phyloP scores from a whole-genome alignment of 1,140 invertebrate genomes.

The Phenacoccus solenopsis region DNA sequence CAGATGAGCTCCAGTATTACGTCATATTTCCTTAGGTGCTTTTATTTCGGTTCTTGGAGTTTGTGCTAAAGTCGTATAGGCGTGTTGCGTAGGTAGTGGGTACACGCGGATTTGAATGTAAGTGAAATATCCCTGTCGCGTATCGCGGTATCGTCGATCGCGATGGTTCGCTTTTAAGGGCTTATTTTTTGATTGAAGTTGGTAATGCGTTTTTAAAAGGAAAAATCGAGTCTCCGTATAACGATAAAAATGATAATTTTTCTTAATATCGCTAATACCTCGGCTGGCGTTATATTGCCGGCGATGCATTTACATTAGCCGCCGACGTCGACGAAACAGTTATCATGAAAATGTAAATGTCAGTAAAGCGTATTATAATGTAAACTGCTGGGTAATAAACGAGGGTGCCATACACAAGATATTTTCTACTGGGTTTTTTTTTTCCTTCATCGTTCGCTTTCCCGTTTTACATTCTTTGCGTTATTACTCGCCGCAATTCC shows the following conservation, averaged over 20 bases:
- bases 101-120: too few species aligned
- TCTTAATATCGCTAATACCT: slow-evolving; percentile 17
- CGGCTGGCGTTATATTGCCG: slow-evolving; percentile 11
- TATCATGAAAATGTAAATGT: slow-evolving; percentile 19
- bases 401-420: slow-evolving; percentile 14
- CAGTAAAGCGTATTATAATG: slow-evolving; percentile 18
- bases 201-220: slow-evolving; percentile 16
- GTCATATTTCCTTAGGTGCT: too few species aligned
- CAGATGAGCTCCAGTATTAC: too few species aligned
- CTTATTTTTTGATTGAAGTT: slow-evolving; percentile 17
- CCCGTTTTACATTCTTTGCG: slow-evolving; percentile 15
- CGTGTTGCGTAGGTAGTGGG: too few species aligned
- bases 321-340: slow-evolving; percentile 15
- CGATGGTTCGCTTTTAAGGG: slow-evolving; percentile 4
- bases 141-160: too few species aligned
- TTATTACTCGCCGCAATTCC: slow-evolving; percentile 10
- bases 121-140: too few species aligned
- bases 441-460: not conserved
- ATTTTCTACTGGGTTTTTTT: slow-evolving; percentile 8
- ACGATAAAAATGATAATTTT: slow-evolving; percentile 18
- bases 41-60: too few species aligned
- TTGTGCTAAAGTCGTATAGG: too few species aligned
- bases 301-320: slow-evolving; percentile 18
- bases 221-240: slow-evolving; percentile 15
- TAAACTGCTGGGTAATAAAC: slow-evolving; percentile 19